Conservation (phyloP, 2,888 invertebrate genomes). For the Aleiodes alternator region DNA sequence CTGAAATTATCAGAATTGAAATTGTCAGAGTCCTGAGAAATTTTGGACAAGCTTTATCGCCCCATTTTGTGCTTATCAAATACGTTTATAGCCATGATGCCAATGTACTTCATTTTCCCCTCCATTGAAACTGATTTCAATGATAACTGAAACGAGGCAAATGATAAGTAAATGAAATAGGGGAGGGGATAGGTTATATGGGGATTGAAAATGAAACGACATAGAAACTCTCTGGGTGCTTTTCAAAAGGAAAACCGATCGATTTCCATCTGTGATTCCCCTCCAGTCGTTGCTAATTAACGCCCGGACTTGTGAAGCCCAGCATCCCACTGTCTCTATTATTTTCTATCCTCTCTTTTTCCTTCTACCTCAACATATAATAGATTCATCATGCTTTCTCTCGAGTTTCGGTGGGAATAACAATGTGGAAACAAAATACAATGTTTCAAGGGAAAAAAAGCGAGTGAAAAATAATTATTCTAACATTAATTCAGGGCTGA, state of each 20-base stretch:
- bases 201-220: constrained; percentile 25
- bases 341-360: constrained; percentile 34
- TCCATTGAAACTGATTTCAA: background rate
- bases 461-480: background rate
- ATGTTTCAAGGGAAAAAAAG: background rate
- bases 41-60: constrained; percentile 26
- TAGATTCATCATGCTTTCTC: constrained; percentile 26
- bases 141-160: constrained; percentile 11
- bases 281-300: constrained; percentile 34
- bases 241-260: constrained; percentile 24
- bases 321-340: constrained; percentile 38
- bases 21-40: background rate
- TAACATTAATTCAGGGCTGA: no score
- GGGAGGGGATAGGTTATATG: background rate
- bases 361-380: constrained; percentile 5
- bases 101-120: background rate
- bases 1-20: no score
- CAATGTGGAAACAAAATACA: constrained; percentile 2
- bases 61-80: background rate
- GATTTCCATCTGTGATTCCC: constrained; percentile 19
- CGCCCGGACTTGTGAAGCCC: constrained; percentile 31
- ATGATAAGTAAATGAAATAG: background rate
- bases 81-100: background rate
- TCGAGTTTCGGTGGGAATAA: background rate
- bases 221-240: constrained; percentile 24